These are phyloP conservation scores for Marcusenius ussheri DNA, from an alignment of 2,113 vertebrate genomes.

Conservation along the genomic window DNA sequence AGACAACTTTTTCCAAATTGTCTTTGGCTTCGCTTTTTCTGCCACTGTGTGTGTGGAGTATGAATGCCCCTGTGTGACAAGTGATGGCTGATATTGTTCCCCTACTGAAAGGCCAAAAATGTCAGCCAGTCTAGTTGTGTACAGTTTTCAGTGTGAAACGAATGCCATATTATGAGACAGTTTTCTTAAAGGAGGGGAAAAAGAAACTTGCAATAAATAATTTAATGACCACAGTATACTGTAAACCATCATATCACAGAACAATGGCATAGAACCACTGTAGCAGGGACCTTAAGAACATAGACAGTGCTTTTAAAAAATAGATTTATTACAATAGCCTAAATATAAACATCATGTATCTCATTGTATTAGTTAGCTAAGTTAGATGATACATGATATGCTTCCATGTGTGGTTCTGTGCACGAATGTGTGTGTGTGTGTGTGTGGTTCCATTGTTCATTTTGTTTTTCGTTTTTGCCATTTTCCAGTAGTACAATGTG, in stretches of 20 bases:
- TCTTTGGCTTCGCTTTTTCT: neutral
- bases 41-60: neutral
- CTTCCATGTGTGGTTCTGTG: neutral
- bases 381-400: neutral
- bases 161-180: neutral
- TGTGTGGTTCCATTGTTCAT: neutral
- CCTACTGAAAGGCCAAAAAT: neutral
- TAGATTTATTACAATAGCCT: neutral
- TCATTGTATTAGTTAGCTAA: neutral
- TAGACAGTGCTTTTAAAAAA: neutral
- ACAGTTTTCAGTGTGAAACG: neutral
- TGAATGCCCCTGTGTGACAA: neutral
- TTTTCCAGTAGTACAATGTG: neutral
- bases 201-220: neutral
- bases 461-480: neutral
- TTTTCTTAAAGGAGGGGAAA: neutral
- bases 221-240: neutral
- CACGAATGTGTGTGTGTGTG: neutral
- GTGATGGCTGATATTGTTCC: neutral
- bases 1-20: constrained; percentile 23
- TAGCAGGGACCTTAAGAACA: neutral
- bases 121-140: neutral
- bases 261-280: neutral
- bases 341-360: neutral
- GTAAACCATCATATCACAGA: neutral